Evolutionary conservation across 2,888 invertebrate species (phyloP), one percentile per base, ranked within the genome.

Genomic region (Tetragonisca angustula): DNA sequence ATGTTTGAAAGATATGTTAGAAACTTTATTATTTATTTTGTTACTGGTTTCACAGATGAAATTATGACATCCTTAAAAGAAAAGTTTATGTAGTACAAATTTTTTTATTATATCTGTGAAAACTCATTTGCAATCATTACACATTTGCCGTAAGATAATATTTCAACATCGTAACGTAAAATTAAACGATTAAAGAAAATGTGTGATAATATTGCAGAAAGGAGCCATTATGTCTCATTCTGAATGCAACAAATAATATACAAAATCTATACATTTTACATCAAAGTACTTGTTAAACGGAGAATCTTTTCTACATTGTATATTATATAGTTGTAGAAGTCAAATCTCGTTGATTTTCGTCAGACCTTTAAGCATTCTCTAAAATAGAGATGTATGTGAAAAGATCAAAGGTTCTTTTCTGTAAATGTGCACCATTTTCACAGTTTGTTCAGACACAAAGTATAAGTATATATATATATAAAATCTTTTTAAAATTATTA

Each of bases 11-110:
- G 67, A 49, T 73, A 73, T 82, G 81, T 85, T 88, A 83, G 59
- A 83, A 79, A 82, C 76, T 84, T 82, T 84, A 86, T 88, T 83
- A 86, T 89, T 83, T 85, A 79, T 74, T 77, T 65, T 81, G 77
- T 88, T 84, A 81, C 69, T 87, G 71, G 59, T 74, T 84, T 76
- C 77, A 54, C 78, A 81, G 78, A 76, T 52, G 65, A 76, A 76
- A 75, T 54, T 73, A 76, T 76, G 32, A 84, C 49, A 76, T 84
- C 84, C 83, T 73, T 43, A 43, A 52, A 77, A 59, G 76, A 78
- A 76, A 70, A 15, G 19, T 70, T 79, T 83, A 73, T 76, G 73
- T 84, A 83, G 79, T 79, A 84, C 79, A 84, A 81, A 75, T 81
- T 77, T 85, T 79, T 83, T 67, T 80, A 79, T 83, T 61, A 27